Percentiles rank a stretch among this genome's conserved stretches.
Evolutionary conservation across 1,140 invertebrate genomes (phyloP).

Genomic region (Zaprionus africanus): DNA sequence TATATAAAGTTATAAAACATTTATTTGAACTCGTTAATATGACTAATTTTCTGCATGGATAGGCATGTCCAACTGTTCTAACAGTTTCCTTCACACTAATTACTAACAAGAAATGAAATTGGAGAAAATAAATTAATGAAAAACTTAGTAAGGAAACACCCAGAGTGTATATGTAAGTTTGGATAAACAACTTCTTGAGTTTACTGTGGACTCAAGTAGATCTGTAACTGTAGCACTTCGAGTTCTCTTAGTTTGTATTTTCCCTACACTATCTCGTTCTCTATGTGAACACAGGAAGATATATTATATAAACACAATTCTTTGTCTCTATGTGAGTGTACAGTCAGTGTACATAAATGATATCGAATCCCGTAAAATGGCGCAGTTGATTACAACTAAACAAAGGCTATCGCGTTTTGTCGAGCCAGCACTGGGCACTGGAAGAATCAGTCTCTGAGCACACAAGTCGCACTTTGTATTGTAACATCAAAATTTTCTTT

Average conservation of each 20-base stretch:
- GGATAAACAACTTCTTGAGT: not conserved
- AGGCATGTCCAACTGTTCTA: not conserved
- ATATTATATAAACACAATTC: not conserved
- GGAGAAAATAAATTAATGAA: not conserved
- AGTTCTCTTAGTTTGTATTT: not conserved
- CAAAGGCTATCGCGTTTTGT: not conserved
- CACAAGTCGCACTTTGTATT: not conserved
- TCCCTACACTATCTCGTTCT: not conserved
- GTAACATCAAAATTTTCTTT: not conserved
- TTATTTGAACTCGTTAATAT: not conserved
- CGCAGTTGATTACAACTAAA: constrained; percentile 4
- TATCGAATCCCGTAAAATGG: not conserved
- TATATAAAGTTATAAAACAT: not conserved
- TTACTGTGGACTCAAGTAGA: not conserved
- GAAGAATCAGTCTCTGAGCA: not conserved
- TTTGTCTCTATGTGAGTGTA: not conserved
- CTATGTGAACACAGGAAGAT: not conserved
- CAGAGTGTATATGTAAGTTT: not conserved
- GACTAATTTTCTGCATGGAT: not conserved
- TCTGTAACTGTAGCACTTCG: not conserved
- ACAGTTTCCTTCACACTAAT: not conserved
- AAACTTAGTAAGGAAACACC: not conserved
- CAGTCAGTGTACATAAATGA: not conserved
- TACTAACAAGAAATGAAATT: not conserved
- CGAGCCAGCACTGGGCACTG: not conserved